Evolutionary conservation across 2,888 invertebrate species (phyloP).

Genomic region (Clivina fossor): DNA sequence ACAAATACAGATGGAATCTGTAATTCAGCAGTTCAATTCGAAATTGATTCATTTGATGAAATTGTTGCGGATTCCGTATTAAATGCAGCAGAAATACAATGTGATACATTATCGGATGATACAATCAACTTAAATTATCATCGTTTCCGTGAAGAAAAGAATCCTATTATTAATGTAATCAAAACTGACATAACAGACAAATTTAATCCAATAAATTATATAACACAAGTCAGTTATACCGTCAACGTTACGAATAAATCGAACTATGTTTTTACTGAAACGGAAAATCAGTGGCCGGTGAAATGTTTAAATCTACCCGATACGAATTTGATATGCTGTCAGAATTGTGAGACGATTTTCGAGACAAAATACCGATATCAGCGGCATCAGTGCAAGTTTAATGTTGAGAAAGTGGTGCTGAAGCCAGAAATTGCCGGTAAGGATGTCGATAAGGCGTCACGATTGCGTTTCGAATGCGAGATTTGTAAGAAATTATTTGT

Average conservation of each 20-base stretch:
- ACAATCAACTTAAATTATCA: slow-evolving; percentile 43
- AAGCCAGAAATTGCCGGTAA: slow-evolving; percentile 49
- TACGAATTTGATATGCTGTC: slow-evolving; percentile 50
- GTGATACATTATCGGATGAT: too few species aligned
- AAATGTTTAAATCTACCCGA: slow-evolving; percentile 37
- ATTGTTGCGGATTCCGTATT: too few species aligned
- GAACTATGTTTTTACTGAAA: slow-evolving; percentile 31
- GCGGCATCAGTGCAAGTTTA: slow-evolving; percentile 53
- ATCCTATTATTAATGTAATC: slow-evolving; percentile 43
- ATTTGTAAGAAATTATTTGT: slow-evolving; percentile 52
- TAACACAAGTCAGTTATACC: slow-evolving; percentile 38
- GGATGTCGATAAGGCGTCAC: slow-evolving; percentile 48
- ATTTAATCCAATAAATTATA: slow-evolving; percentile 42
- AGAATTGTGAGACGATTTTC: slow-evolving; percentile 54
- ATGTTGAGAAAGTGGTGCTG: slow-evolving; percentile 51
- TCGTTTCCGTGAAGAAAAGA: slow-evolving; percentile 41
- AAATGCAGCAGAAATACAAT: too few species aligned
- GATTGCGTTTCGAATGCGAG: slow-evolving; percentile 49
- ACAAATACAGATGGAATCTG: too few species aligned
- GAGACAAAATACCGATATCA: slow-evolving; percentile 54
- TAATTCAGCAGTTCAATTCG: too few species aligned
- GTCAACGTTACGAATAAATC: slow-evolving; percentile 37
- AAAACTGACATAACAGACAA: slow-evolving; percentile 45
- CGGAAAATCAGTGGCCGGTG: slow-evolving; percentile 36
- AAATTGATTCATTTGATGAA: too few species aligned